Conservation (phyloP, 2,888 invertebrate species). For the Helleia helle region DNA sequence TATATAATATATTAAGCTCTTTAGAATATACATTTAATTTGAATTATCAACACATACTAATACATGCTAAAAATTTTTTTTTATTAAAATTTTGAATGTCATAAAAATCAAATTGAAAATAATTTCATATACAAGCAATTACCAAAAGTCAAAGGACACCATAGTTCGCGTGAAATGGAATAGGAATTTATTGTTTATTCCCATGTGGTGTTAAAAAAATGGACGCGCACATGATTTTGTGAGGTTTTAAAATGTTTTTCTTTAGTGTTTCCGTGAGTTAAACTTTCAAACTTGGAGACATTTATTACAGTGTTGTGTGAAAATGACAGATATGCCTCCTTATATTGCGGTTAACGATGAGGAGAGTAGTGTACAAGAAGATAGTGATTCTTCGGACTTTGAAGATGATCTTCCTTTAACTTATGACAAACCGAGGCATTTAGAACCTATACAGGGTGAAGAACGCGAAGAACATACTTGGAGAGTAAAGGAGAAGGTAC, state of each 20-base stretch:
- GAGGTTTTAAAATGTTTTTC: conserved; percentile 56
- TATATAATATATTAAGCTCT: no score
- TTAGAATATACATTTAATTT: no score
- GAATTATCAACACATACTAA: no score
- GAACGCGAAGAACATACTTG: conserved; percentile 87
- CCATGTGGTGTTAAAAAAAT: conserved; percentile 67
- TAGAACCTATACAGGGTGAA: conserved; percentile 56
- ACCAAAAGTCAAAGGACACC: background rate
- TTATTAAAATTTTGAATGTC: no score
- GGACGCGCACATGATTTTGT: conserved; percentile 64
- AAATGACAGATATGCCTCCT: conserved; percentile 72
- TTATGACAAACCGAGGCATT: conserved; percentile 79
- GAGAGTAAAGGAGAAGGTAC: conserved; percentile 93
- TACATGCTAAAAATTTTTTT: no score
- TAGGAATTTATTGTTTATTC: conserved; percentile 49
- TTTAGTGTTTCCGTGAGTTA: conserved; percentile 34
- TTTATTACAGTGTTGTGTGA: conserved; percentile 44
- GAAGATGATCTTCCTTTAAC: conserved; percentile 81
- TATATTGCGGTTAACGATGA: conserved; percentile 63
- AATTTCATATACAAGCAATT: no score
- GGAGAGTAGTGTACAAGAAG: conserved; percentile 54
- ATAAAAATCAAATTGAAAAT: no score
- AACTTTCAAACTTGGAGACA: conserved; percentile 33
- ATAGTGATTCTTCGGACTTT: conserved; percentile 59
- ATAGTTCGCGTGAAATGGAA: conserved; percentile 26